Conservation (phyloP, 2,888 invertebrate species). For the Leucania comma region DNA sequence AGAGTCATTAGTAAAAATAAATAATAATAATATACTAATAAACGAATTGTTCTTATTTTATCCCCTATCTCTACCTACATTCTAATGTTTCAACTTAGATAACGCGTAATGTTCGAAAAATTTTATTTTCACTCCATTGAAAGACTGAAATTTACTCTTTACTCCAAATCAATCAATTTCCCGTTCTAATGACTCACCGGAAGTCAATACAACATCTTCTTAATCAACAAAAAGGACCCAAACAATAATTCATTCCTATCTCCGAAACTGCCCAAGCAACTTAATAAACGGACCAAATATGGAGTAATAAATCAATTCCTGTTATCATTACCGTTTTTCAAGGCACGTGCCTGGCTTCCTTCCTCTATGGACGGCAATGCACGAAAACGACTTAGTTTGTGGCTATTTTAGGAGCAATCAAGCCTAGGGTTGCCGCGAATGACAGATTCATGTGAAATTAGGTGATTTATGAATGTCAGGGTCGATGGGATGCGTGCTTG, state of each 20-base stretch:
- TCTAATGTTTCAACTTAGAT: not conserved
- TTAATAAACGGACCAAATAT: slow-evolving; percentile 45
- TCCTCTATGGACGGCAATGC: slow-evolving; percentile 56
- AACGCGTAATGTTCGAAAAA: not conserved
- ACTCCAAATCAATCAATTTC: not conserved
- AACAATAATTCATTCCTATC: slow-evolving; percentile 32
- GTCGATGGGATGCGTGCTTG: too few relatives aligned
- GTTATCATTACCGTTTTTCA: slow-evolving; percentile 64
- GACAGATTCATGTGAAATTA: too few relatives aligned
- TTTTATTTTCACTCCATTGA: not conserved
- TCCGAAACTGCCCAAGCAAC: slow-evolving; percentile 21
- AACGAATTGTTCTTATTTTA: too few relatives aligned
- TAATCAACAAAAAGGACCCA: slow-evolving; percentile 16
- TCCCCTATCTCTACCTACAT: too few relatives aligned
- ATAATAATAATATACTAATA: too few relatives aligned
- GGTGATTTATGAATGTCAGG: too few relatives aligned
- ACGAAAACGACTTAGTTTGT: slow-evolving; percentile 51
- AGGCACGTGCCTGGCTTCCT: slow-evolving; percentile 60
- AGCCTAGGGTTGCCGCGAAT: slow-evolving; percentile 46
- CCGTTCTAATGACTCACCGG: not conserved
- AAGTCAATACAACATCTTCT: not conserved
- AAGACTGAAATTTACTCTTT: too few relatives aligned
- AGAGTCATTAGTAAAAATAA: too few relatives aligned
- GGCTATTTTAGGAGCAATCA: slow-evolving; percentile 60
- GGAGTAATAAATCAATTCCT: slow-evolving; percentile 64